Percentiles rank a stretch among this genome's conserved stretches.
Conservation (phyloP, 2,888 invertebrate genomes). For the Quadroppia sp. region DNA sequence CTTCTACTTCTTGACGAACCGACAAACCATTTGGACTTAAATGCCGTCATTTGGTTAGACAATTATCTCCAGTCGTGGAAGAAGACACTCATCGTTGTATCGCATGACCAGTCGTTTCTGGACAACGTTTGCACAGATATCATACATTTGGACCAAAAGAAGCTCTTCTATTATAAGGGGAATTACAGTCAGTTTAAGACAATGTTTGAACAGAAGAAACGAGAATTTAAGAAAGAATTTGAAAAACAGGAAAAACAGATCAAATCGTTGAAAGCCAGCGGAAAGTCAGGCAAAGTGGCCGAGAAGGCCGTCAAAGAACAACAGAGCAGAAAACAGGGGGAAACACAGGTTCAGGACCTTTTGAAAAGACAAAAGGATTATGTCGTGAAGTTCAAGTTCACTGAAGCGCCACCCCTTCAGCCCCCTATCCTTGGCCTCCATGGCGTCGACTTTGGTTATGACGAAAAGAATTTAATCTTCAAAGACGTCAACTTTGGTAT, state of each 20-base stretch:
- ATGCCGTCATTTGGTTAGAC: constrained; percentile 99
- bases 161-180: constrained; percentile 93
- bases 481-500: constrained; percentile 90
- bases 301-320: constrained; percentile 78
- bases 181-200: constrained; percentile 93
- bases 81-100: constrained; percentile 94
- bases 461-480: constrained; percentile 64
- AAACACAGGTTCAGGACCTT: constrained; percentile 73
- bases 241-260: constrained; percentile 96
- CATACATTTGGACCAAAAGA: constrained; percentile 90
- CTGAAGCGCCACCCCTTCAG: constrained; percentile 90
- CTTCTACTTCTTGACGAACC: constrained; percentile 96
- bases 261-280: constrained; percentile 90
- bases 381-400: constrained; percentile 95
- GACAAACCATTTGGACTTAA: constrained; percentile 97
- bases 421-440: constrained; percentile 95
- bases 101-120: constrained; percentile 98
- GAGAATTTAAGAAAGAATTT: constrained; percentile 92
- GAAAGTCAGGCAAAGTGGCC: constrained; percentile 92
- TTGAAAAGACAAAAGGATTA: constrained; percentile 90
- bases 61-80: constrained; percentile 98
- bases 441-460: constrained; percentile 79
- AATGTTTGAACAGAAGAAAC: constrained; percentile 92
- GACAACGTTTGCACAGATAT: constrained; percentile 99
- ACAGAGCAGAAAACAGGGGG: constrained; percentile 74